Evolutionary conservation across 2,113 vertebrate species (phyloP).

Genomic region (cattle (Bos taurus)): ARS-UCD2.0 NC_037330.1:69713501-69714000

Average conservation of each 20-base stretch:
- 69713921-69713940: not conserved
- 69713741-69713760: slow-evolving; percentile 85
- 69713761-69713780: slow-evolving; percentile 74
- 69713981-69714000: not conserved
- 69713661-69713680: slow-evolving; percentile 93
- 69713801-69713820: slow-evolving; percentile 60
- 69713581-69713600: slow-evolving; percentile 77
- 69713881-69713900: slow-evolving; percentile 20
- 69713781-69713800: slow-evolving; percentile 55
- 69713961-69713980: not conserved
- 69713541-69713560: slow-evolving; percentile 73
- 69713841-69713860: slow-evolving; percentile 72
- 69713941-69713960: not conserved
- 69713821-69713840: slow-evolving; percentile 21
- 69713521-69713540: slow-evolving; percentile 64
- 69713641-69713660: slow-evolving; percentile 92
- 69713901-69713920: not conserved
- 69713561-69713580: slow-evolving; percentile 77
- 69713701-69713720: slow-evolving; percentile 85
- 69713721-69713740: slow-evolving; percentile 88
- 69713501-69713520: slow-evolving; percentile 74
- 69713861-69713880: slow-evolving; percentile 53
- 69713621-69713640: slow-evolving; percentile 77
- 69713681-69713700: slow-evolving; percentile 91
- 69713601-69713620: slow-evolving; percentile 80